These are phyloP conservation scores for Dicrostonyx torquatus DNA, from an alignment of 2,797 vertebrate genomes.

Conservation along the genomic window DNA sequence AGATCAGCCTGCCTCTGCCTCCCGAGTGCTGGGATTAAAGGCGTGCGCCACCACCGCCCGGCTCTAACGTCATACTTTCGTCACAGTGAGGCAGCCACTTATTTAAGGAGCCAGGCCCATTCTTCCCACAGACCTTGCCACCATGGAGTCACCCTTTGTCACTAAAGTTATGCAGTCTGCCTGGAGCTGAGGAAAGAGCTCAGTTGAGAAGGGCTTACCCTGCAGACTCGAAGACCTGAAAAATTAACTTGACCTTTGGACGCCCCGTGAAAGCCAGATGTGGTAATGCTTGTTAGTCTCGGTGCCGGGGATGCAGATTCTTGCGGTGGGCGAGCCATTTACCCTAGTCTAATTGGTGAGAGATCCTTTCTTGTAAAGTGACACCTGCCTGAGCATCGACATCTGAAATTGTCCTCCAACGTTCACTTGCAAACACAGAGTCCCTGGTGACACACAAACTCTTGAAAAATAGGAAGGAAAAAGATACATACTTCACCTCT, in stretches of 20 bases:
- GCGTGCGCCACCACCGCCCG: no score
- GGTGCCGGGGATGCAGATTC: neutral
- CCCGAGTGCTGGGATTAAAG: no score
- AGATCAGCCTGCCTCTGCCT: no score
- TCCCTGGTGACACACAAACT: neutral
- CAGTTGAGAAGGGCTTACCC: neutral
- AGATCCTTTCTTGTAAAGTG: neutral
- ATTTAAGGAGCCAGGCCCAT: neutral
- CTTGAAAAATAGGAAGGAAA: neutral
- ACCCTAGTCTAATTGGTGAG: neutral
- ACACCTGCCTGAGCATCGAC: no score
- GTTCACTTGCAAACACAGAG: neutral
- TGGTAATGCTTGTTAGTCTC: neutral
- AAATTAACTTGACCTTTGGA: neutral
- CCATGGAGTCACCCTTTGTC: neutral
- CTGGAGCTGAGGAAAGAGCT: neutral
- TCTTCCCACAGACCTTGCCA: neutral
- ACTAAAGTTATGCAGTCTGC: neutral
- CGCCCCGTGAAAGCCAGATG: neutral
- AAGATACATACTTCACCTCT: neutral
- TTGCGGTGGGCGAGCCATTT: neutral
- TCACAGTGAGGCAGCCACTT: neutral
- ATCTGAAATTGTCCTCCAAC: neutral
- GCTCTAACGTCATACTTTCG: no score
- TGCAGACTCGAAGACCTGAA: neutral